Conservation (phyloP, 2,888 invertebrate species). For the Anaspis maculata region DNA sequence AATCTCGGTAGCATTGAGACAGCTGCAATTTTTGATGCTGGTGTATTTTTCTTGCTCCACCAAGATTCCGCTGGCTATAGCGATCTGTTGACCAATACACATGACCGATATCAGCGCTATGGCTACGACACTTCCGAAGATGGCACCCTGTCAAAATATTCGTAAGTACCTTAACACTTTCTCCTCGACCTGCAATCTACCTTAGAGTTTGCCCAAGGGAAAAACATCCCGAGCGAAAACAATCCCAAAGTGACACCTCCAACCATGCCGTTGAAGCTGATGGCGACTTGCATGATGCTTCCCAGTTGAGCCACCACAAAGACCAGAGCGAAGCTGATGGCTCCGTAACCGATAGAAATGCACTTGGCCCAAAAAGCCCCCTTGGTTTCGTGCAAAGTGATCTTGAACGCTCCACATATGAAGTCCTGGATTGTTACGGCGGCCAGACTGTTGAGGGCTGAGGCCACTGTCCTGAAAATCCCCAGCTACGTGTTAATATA, state of each 20-base stretch:
- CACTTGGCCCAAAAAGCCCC: conserved; percentile 67
- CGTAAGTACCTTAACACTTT: too few species aligned
- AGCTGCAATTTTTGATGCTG: conserved; percentile 48
- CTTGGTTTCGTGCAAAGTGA: conserved; percentile 62
- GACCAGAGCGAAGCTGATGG: conserved; percentile 57
- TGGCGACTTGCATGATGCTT: conserved; percentile 79
- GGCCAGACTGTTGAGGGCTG: conserved; percentile 88
- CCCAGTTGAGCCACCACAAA: conserved; percentile 82
- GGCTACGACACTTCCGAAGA: conserved; percentile 55
- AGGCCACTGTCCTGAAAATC: conserved; percentile 77
- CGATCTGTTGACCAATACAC: conserved; percentile 59
- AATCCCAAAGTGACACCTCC: conserved; percentile 82
- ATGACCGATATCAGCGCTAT: conserved; percentile 53
- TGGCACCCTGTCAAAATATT: conserved; percentile 51
- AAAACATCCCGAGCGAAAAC: conserved; percentile 81
- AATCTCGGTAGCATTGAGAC: conserved; percentile 35
- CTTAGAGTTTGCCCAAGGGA: conserved; percentile 79
- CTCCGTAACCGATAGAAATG: conserved; percentile 62
- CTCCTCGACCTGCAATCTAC: too few species aligned
- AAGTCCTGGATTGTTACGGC: conserved; percentile 88
- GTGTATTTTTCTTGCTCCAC: conserved; percentile 41
- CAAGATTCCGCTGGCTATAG: conserved; percentile 43
- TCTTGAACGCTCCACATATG: conserved; percentile 60
- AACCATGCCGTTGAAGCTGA: conserved; percentile 83
- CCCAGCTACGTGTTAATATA: conserved; percentile 16